phyloP scores from a whole-genome alignment of 92 coral and sea anemone genomes.

The Palythoa heliodiscus region DNA sequence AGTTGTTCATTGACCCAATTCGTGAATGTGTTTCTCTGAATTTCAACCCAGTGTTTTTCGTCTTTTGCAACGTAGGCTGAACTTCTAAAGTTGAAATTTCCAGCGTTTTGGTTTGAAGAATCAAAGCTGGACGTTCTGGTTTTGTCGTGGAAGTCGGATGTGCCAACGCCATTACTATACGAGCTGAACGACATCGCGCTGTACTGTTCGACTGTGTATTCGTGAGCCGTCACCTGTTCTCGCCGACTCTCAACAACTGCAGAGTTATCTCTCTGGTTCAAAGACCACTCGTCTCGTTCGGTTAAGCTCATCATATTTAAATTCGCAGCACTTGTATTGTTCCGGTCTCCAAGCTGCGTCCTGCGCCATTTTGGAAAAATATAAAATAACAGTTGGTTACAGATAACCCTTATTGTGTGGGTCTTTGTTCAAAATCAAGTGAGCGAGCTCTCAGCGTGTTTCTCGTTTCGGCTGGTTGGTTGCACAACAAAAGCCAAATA shows the following conservation, averaged over 20 bases:
- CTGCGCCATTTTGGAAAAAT: conserved; percentile 23
- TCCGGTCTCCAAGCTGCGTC: neutral
- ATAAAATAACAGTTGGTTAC: conserved; percentile 16
- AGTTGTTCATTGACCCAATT: conserved; percentile 94
- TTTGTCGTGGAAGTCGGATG: neutral
- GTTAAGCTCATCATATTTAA: conserved; percentile 20
- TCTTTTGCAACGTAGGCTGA: conserved; percentile 72
- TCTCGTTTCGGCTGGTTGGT: conserved; percentile 17
- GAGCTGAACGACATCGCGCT: conserved; percentile 24
- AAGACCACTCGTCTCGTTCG: conserved; percentile 23
- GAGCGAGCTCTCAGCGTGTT: neutral
- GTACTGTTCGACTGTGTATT: conserved; percentile 11
- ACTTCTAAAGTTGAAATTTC: conserved; percentile 65
- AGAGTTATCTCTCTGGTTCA: neutral
- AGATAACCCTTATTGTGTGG: neutral
- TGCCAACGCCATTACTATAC: conserved; percentile 8
- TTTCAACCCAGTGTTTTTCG: conserved; percentile 93
- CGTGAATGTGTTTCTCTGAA: conserved; percentile 87
- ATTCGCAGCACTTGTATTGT: conserved; percentile 27
- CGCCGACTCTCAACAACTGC: neutral
- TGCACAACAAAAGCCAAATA: neutral
- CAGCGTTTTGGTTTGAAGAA: conserved; percentile 39
- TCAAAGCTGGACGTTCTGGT: conserved; percentile 5
- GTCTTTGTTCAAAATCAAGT: conserved; percentile 12
- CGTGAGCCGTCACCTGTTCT: conserved; percentile 17